Evolutionary conservation across 2,888 invertebrate genomes (phyloP).

Genomic region (Candidula unifasciata): DNA sequence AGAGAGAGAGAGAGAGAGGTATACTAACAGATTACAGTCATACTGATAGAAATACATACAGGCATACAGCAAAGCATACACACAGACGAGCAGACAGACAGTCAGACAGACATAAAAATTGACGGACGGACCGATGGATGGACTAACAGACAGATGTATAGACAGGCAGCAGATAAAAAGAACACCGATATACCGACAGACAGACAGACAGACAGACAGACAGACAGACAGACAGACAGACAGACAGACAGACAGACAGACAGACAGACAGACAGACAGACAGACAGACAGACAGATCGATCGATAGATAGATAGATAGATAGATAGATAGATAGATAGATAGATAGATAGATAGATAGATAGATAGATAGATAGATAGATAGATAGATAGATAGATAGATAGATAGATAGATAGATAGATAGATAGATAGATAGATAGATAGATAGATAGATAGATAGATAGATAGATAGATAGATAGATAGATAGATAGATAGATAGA

Average conservation of each 20-base stretch:
- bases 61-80: not conserved
- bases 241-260: constrained; percentile 17
- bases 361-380: not conserved
- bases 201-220: not conserved
- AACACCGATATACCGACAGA: too few species aligned
- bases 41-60: not conserved
- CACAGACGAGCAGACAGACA: not conserved
- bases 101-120: not conserved
- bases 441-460: not conserved
- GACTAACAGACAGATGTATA: too few species aligned
- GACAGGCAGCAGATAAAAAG: too few species aligned
- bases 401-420: not conserved
- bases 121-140: not conserved
- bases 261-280: not conserved
- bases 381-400: not conserved
- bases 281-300: not conserved
- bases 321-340: not conserved
- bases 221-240: not conserved
- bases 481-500: constrained; percentile 4
- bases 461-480: constrained; percentile 10
- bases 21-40: not conserved
- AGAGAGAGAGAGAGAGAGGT: not conserved
- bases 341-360: not conserved
- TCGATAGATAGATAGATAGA: not conserved
- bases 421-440: constrained; percentile 9